Evolutionary conservation across 2,113 vertebrate species (phyloP).

Genomic region (Chamaea fasciata): DNA sequence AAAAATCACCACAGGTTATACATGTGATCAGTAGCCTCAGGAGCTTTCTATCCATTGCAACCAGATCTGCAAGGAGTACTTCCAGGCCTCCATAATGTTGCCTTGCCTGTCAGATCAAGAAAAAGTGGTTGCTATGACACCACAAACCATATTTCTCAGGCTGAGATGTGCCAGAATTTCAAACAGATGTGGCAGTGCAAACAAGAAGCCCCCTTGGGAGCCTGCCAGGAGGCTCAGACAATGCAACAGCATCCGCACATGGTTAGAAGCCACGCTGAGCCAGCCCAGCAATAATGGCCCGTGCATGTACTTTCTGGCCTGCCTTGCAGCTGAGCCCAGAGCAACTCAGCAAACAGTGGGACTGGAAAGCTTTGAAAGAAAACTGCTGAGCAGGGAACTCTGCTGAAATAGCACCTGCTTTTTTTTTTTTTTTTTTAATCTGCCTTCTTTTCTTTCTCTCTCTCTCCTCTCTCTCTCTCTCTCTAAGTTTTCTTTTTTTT

Average conservation of each 20-base stretch:
- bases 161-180: slow-evolving; percentile 50
- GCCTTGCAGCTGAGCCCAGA: slow-evolving; percentile 12
- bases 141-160: slow-evolving; percentile 34
- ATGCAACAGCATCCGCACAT: slow-evolving; percentile 4
- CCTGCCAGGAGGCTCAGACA: slow-evolving; percentile 15
- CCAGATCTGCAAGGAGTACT: neutral
- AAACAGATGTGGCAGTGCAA: slow-evolving; percentile 60
- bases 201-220: slow-evolving; percentile 51
- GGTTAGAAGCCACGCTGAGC: neutral
- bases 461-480: neutral
- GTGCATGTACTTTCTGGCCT: slow-evolving; percentile 30
- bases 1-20: neutral
- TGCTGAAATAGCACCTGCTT: slow-evolving; percentile 48
- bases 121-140: slow-evolving; percentile 42
- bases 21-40: neutral
- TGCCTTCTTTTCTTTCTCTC: neutral
- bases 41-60: neutral
- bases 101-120: slow-evolving; percentile 25
- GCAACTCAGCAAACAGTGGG: slow-evolving; percentile 28
- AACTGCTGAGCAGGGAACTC: slow-evolving; percentile 38
- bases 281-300: slow-evolving; percentile 10
- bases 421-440: neutral
- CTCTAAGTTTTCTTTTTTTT: rapidly evolving
- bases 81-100: neutral
- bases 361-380: slow-evolving; percentile 48